Base-by-base conservation (phyloP, 2,797 vertebrate species). In the Valencia hispanica region DNA sequence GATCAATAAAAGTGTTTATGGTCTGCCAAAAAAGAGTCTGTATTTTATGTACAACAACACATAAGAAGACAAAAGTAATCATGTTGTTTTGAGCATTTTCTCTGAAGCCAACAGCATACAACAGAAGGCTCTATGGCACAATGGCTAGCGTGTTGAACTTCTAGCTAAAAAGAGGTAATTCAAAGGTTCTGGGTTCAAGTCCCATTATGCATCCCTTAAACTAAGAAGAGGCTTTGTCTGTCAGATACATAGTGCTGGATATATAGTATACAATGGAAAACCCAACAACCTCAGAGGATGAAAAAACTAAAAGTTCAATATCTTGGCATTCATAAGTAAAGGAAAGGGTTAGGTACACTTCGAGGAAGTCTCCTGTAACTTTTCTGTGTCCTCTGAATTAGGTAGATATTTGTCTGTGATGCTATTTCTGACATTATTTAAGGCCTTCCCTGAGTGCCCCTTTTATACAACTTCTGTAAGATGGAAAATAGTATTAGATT, bases 111-210 rank as follows among this genome's bases (percentile, higher is more conserved):
- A n/a, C n/a, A n/a, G n/a, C 25, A 10, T 1, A 25, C 0, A 2
- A 48, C 25, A n/a, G 5, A 14, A 30, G 96, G 97, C 96, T 98
- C 97, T 96, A 96, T 98, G 96, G 97, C 96, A 96, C 97, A 97
- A 98, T 98, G 97, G 97, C 98, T 97, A 98, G 97, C 96, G 97
- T 97, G 97, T 97, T 98, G 97, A 97, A 97, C 97, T 98, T 98
- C 97, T 97, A 98, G 15, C 8, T 25, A n/a, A 11, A n/a, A 55
- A 6, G 3, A 55, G 3, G 25, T 27, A 27, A 55, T 55, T 55
- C 25, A 55, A 55, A 55, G 51, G 25, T n/a, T 55, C 25, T 55
- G n/a, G 53, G 53, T n/a, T n/a, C 1, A n/a, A 51, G 50, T 51
- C 50, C 50, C 50, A 55, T 55, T 27, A 27, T 55, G 53, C 53